Conservation (phyloP, 2,797 vertebrate genomes). For the Cichlasoma orientale region DNA sequence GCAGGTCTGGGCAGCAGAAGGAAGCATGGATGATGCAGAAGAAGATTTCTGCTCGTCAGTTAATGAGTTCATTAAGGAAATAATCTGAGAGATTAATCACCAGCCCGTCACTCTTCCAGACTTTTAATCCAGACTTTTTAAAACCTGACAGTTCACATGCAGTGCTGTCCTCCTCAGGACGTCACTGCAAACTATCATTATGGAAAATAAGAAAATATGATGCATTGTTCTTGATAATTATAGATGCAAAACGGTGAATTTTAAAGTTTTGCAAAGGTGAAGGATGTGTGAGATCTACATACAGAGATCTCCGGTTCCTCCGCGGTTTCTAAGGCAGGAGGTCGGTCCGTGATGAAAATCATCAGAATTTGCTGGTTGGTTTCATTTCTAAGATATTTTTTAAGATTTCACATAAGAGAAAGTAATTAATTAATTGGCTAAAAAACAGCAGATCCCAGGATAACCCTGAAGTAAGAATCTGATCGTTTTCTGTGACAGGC, state of each 20-base stretch:
- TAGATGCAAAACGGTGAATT: neutral
- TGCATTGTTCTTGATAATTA: neutral
- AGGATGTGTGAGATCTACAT: neutral
- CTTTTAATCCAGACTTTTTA: neutral
- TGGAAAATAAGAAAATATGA: neutral
- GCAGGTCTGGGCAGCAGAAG: neutral
- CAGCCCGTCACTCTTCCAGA: neutral
- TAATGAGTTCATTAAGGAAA: neutral
- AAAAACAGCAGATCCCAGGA: neutral
- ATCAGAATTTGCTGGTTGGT: neutral
- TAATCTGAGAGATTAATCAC: neutral
- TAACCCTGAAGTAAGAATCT: neutral
- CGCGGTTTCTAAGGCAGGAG: neutral
- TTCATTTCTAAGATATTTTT: neutral
- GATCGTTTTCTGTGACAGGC: neutral
- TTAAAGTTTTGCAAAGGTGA: slow-evolving; percentile 1
- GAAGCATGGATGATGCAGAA: neutral
- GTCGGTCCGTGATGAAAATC: neutral
- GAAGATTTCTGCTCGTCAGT: neutral
- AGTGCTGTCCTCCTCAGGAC: fast-evolving
- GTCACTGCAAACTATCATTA: neutral
- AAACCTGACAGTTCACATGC: neutral
- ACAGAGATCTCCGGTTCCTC: too few relatives aligned
- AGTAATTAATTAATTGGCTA: neutral
- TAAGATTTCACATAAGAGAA: neutral